Evolutionary conservation across 1,140 invertebrate genomes (phyloP).

Genomic region (Diploscapter pachys): DNA sequence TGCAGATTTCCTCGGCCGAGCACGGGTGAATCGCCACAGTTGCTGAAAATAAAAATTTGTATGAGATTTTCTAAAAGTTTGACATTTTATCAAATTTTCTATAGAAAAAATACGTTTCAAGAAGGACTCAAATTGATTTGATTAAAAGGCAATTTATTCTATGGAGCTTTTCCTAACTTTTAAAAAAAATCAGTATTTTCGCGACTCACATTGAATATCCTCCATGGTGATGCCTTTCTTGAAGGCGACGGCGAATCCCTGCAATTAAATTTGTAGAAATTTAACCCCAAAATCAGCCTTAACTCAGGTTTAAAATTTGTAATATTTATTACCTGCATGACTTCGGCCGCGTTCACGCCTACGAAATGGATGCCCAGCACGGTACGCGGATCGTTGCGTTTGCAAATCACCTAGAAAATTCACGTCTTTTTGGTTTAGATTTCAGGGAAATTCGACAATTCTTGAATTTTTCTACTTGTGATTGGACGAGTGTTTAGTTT

Average conservation of each 20-base stretch:
- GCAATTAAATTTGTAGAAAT: not conserved
- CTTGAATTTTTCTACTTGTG: not conserved
- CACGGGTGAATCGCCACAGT: conserved; percentile 54
- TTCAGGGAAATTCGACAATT: not conserved
- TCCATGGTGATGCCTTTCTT: conserved; percentile 29
- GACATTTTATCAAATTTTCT: conserved; percentile 24
- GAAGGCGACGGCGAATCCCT: conserved; percentile 47
- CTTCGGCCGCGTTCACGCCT: conserved; percentile 51
- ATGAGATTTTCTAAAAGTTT: not conserved
- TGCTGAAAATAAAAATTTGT: conserved; percentile 5
- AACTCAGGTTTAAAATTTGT: not conserved
- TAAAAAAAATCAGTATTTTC: not conserved
- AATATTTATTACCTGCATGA: conserved; percentile 41
- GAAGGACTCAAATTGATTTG: too few relatives aligned
- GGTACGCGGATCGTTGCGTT: conserved; percentile 17
- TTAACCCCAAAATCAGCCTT: too few relatives aligned
- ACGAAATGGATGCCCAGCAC: conserved; percentile 49
- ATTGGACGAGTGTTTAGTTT: too few relatives aligned
- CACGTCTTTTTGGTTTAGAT: not conserved
- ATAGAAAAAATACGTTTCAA: too few relatives aligned
- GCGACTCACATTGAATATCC: conserved; percentile 27
- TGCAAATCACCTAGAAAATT: conserved; percentile 16
- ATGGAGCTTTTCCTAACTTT: conserved; percentile 1
- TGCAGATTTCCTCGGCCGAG: conserved; percentile 49
- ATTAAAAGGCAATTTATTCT: too few relatives aligned